phyloP scores from a whole-genome alignment of 2,797 vertebrate genomes.

The Luscinia luscinia region DNA sequence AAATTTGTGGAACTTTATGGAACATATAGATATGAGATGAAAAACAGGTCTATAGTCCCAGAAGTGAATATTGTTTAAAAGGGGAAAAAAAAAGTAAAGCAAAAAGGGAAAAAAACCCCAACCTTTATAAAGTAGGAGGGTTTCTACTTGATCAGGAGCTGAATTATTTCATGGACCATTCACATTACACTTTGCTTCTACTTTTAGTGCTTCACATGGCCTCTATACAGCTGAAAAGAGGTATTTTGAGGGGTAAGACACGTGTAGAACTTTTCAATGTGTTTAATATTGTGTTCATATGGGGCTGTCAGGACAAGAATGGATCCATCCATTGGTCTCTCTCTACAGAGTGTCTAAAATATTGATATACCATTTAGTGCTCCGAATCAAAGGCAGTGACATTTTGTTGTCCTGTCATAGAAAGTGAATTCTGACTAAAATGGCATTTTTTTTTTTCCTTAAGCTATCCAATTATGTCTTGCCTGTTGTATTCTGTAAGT shows the following conservation, averaged over 20 bases:
- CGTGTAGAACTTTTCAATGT: neutral
- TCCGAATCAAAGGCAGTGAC: neutral
- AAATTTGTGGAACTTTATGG: neutral
- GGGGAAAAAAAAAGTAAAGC: accelerated
- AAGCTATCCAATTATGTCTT: neutral
- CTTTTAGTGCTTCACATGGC: neutral
- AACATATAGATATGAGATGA: neutral
- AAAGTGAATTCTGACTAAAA: neutral
- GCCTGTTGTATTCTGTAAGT: neutral
- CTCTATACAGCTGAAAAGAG: neutral
- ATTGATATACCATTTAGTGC: neutral
- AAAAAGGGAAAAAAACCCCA: accelerated
- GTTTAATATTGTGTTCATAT: neutral
- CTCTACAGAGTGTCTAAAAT: neutral
- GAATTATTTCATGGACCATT: neutral
- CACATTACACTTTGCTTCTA: neutral
- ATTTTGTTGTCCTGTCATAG: neutral
- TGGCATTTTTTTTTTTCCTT: neutral
- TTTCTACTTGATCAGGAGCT: neutral
- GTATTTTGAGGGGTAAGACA: neutral
- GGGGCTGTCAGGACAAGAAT: neutral
- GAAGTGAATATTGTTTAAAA: neutral
- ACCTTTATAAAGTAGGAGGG: neutral
- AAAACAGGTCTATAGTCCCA: neutral
- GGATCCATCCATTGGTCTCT: neutral